Base-by-base conservation (phyloP, 1,140 invertebrate species). In the Andricus grossulariae region DNA sequence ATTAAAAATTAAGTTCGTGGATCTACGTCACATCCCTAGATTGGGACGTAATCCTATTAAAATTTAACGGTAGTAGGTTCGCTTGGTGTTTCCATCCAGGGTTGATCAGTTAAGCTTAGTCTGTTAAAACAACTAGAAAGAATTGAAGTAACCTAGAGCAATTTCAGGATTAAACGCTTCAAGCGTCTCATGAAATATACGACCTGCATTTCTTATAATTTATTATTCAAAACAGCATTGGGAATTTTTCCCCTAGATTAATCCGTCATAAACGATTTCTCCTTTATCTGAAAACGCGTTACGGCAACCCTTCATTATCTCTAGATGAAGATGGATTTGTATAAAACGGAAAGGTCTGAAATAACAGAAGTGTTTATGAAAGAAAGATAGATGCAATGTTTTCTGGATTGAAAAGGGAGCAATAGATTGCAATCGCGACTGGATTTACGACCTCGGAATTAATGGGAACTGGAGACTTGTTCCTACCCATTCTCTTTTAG, bases 1-100 rank as follows among this genome's bases (percentile, higher is more conserved):
- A 66, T 66, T 66, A 66, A 66, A 66, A 66, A 66, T 66, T 32
- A 66, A 66, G 60, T 66, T 66, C 60, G 25, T 66, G 60, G 32
- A 66, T 45, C 60, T 13, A 39, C 15, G 25, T 8, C 60, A 66
- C 60, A 66, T 21, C 25, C 60, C 13, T 66, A 32, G 60, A 66
- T 66, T 66, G n/a, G n/a, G 60, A 66, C 60, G 15, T 66, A 66
- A 66, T 25, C 60, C 60, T 13, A 39, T 66, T 39, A 66, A 66
- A 66, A 66, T 66, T 45, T 66, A 66, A 66, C 60, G 60, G 60
- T 32, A 66, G 60, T 15, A 66, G 15, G 60, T 39, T 66, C 32
- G 60, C 60, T 66, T 66, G 32, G 60, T 66, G 60, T 66, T 66
- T 66, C 25, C 32, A 66, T 66, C 25, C 60, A 66, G 39, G 60